Evolutionary conservation across 2,797 vertebrate genomes (phyloP).

Genomic region (Trachurus trachurus): DNA sequence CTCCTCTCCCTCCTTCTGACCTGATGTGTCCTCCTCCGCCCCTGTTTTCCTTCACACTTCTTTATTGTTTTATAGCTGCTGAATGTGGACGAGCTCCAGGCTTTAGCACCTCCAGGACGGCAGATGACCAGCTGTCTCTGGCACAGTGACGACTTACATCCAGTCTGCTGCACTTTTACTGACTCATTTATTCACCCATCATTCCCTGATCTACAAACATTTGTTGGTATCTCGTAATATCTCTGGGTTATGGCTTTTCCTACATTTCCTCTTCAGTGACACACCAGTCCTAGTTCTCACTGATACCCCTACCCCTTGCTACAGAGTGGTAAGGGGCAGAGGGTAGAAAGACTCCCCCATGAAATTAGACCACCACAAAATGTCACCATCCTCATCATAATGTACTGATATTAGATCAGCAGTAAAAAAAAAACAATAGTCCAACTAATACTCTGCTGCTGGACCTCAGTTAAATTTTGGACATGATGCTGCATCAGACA

Average conservation of each 20-base stretch:
- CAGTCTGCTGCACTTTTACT: background rate
- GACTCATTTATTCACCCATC: background rate
- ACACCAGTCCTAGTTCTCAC: background rate
- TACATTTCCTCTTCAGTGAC: background rate
- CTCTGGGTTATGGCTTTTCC: background rate
- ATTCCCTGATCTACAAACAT: background rate
- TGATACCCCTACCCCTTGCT: too few species aligned
- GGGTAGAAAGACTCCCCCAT: too few species aligned
- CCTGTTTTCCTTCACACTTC: constrained; percentile 32
- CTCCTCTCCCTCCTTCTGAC: background rate
- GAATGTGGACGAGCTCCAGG: constrained; percentile 43
- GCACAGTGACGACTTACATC: background rate
- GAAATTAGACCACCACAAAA: too few species aligned
- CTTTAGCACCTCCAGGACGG: constrained; percentile 58
- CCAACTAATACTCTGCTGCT: too few species aligned
- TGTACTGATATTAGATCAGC: too few species aligned
- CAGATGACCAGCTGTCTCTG: constrained; percentile 44
- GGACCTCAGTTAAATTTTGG: too few species aligned
- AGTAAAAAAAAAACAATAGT: too few species aligned
- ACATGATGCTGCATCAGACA: too few species aligned
- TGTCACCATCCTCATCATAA: too few species aligned
- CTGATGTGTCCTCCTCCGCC: background rate
- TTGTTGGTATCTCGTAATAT: background rate
- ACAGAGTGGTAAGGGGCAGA: too few species aligned
- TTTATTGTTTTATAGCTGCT: constrained; percentile 73